A percentile compares a stretch with the other conserved stretches of the same genome.
Evolutionary conservation across 30 jellyfish, hydroid and myxozoan genomes (phyloP).

Genomic region (Aurelia sp.): DNA sequence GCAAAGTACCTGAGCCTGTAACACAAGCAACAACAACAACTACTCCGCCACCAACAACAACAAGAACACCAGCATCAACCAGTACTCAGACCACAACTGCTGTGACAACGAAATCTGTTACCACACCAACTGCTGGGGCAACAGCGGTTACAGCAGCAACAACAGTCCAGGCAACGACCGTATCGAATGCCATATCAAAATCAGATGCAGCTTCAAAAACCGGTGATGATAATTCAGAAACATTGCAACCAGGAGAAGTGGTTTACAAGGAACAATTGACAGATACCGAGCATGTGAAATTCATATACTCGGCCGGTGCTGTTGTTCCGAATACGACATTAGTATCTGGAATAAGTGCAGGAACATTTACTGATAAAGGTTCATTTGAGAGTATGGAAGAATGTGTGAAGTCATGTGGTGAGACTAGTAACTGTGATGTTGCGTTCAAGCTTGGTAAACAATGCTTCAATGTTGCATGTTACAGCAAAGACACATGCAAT

Average conservation of each 20-base stretch:
- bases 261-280: slow-evolving; percentile 89
- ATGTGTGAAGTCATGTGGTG: slow-evolving; percentile 89
- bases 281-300: slow-evolving; percentile 75
- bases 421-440: slow-evolving; percentile 76
- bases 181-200: slow-evolving; percentile 29
- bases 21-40: slow-evolving; percentile 44
- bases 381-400: slow-evolving; percentile 80
- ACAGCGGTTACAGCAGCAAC: slow-evolving; percentile 16
- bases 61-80: slow-evolving; percentile 25
- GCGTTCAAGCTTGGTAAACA: slow-evolving; percentile 97
- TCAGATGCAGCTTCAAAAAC: slow-evolving; percentile 24
- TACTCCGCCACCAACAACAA: slow-evolving; percentile 29
- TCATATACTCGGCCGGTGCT: slow-evolving; percentile 61
- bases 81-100: slow-evolving; percentile 10
- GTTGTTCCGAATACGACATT: slow-evolving; percentile 71
- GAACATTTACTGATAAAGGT: slow-evolving; percentile 92
- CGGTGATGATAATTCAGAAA: slow-evolving; percentile 16
- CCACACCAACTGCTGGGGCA: slow-evolving; percentile 16
- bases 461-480: slow-evolving; percentile 89
- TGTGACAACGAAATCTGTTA: not conserved
- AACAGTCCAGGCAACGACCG: slow-evolving; percentile 27
- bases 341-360: slow-evolving; percentile 90
- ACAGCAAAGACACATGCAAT: slow-evolving; percentile 72
- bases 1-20: not conserved
- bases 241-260: slow-evolving; percentile 70